Base-by-base conservation (phyloP, 2,113 vertebrate species). In the Puma concolor region DNA sequence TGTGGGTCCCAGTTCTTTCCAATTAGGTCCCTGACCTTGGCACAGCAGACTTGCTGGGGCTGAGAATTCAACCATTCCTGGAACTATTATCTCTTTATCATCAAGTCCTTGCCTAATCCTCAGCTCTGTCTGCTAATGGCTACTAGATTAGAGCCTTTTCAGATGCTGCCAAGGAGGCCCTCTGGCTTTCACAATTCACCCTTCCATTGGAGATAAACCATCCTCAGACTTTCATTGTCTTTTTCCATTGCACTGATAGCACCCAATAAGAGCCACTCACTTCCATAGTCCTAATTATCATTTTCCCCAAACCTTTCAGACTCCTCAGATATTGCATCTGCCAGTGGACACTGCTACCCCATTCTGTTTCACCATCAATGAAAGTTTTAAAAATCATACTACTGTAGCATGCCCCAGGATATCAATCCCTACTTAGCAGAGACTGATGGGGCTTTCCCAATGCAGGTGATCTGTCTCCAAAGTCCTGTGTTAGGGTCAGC, bases 61-160 rank as follows among this genome's bases (percentile, higher is more conserved):
- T 80, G 83, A 82, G 60, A 52, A 92, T 66, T 88, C 50, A 69
- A 13, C 72, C 57, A 92, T 76, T 36, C 4, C 31, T 87, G 52
- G 16, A 17, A 33, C 79, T 57, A 64, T 89, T 12, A 16, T 57
- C 31, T 71, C 66, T 50, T 36, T 76, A 27, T 66, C 63, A 76
- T 86, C 81, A 94, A 89, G 71, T 54, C 57, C 91, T 95, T 77
- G 77, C 77, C 36, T 86, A 31, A 91, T 64, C 67, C 36, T 89
- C 83, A 50, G 15, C 33, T 95, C 50, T 67, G 36, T 81, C 86
- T 84, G 64, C 77, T 64, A n/a, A 50, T 91, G 86, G 69, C 85
- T 90, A 2, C 31, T 50, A 96, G 96, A 72, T 90, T 82, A 97
- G 87, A 57, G n/a, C 50, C 79, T 95, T 95, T 87, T 50, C 60